phyloP scores from a whole-genome alignment of 2,888 invertebrate genomes.

The Sinopyrophorus schimmeli region DNA sequence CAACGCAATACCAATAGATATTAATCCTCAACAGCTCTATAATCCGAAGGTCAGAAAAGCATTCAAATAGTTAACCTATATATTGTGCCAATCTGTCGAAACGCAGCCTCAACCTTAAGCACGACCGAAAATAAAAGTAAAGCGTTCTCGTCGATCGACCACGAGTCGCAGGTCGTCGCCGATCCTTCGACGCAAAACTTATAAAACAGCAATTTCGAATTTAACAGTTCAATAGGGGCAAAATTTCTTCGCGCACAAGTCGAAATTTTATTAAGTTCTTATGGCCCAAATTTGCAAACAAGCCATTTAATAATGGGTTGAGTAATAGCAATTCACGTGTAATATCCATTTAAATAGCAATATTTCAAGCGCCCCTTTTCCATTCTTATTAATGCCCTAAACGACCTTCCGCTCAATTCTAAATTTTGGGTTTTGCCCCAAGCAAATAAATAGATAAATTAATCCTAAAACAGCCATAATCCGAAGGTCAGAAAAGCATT shows the following conservation, averaged over 20 bases:
- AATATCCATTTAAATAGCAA: not conserved
- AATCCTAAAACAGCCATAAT: slow-evolving; percentile 16
- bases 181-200: not conserved
- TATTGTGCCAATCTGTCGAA: slow-evolving; percentile 12
- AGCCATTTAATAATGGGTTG: too few species aligned
- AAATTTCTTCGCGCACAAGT: too few species aligned
- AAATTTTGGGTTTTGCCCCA: slow-evolving; percentile 19
- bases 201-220: not conserved
- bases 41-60: slow-evolving; percentile 26
- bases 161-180: too few species aligned
- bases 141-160: slow-evolving; percentile 2
- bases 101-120: slow-evolving; percentile 32
- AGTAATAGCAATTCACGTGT: not conserved
- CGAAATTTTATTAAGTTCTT: too few species aligned
- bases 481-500: slow-evolving; percentile 28
- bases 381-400: not conserved
- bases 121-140: slow-evolving; percentile 28
- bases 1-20: slow-evolving; percentile 20
- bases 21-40: slow-evolving; percentile 19
- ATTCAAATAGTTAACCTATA: slow-evolving; percentile 30
- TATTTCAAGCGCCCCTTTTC: not conserved
- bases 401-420: not conserved
- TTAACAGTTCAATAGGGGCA: too few species aligned
- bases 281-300: too few species aligned
- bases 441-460: slow-evolving; percentile 18